Conservation (phyloP, 1,140 invertebrate genomes). For the Bacillus rossius region DNA sequence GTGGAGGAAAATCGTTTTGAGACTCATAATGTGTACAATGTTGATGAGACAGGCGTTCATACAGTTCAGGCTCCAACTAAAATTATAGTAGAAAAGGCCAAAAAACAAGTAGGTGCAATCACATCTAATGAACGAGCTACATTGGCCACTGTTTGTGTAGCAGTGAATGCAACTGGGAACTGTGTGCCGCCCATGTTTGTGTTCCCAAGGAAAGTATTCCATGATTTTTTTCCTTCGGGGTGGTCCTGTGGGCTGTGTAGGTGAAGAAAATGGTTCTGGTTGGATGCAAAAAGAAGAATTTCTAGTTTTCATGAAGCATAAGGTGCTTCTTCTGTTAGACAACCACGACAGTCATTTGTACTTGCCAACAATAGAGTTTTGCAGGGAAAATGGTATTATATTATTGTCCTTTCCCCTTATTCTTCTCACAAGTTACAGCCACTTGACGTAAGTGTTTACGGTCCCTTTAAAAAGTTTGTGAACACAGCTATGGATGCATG, state of each 20-base stretch:
- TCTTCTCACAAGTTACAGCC: slow-evolving; percentile 29
- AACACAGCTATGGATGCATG: slow-evolving; percentile 18
- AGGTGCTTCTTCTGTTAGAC: slow-evolving; percentile 22
- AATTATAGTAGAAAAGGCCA: slow-evolving; percentile 28
- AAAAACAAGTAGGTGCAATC: slow-evolving; percentile 42
- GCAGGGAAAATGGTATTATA: slow-evolving; percentile 25
- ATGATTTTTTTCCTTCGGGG: slow-evolving; percentile 33
- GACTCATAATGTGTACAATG: slow-evolving; percentile 30
- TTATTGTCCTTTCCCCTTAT: slow-evolving; percentile 33
- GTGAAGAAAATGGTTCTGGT: slow-evolving; percentile 30
- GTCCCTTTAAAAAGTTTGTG: slow-evolving; percentile 27
- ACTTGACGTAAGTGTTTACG: slow-evolving; percentile 29
- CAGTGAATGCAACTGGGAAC: slow-evolving; percentile 38
- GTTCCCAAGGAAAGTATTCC: slow-evolving; percentile 36
- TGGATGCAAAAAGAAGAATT: slow-evolving; percentile 38
- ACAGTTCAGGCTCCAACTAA: not conserved
- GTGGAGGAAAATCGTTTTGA: too few species aligned
- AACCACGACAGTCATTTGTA: slow-evolving; percentile 28
- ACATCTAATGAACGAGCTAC: slow-evolving; percentile 41
- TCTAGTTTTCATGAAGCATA: slow-evolving; percentile 34
- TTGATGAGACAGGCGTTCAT: slow-evolving; percentile 35
- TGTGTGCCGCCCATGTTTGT: slow-evolving; percentile 40
- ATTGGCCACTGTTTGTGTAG: slow-evolving; percentile 38
- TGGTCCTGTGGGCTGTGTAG: slow-evolving; percentile 34
- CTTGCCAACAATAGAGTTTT: slow-evolving; percentile 27